These are phyloP conservation scores for Columba livia DNA, from an alignment of 2,113 vertebrate genomes.

Conservation along the genomic window DNA sequence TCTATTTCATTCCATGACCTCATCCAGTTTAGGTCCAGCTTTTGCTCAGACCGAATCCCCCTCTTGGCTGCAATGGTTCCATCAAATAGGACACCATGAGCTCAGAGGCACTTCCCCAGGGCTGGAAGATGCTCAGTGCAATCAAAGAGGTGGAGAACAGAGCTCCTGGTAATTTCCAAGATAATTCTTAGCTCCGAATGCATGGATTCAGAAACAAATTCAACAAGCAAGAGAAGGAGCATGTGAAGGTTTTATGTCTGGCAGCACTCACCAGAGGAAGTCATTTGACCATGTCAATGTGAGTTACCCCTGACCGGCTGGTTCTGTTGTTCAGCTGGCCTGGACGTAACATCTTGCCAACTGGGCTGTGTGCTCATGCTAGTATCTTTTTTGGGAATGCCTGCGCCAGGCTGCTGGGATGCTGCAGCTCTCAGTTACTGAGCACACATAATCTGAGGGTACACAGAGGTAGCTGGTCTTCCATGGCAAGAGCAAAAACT, in stretches of 20 bases:
- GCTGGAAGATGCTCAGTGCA: neutral
- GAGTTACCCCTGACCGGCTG: rapidly evolving
- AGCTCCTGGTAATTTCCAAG: neutral
- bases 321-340: neutral
- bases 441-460: neutral
- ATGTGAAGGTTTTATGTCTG: rapidly evolving
- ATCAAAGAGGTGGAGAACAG: neutral
- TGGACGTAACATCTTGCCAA: neutral
- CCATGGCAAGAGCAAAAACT: neutral
- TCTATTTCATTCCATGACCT: neutral
- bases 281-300: neutral
- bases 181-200: neutral
- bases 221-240: rapidly evolving
- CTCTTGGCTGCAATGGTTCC: neutral
- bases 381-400: neutral
- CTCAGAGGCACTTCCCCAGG: neutral
- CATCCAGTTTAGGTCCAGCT: neutral
- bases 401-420: neutral
- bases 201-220: neutral
- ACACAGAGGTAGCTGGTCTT: neutral
- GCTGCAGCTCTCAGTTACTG: neutral
- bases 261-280: neutral
- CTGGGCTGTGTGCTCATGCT: rapidly evolving
- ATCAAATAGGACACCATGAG: neutral
- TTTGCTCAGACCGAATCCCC: neutral